Conservation (phyloP, 2,797 vertebrate genomes). For the Capromys pilorides region DNA sequence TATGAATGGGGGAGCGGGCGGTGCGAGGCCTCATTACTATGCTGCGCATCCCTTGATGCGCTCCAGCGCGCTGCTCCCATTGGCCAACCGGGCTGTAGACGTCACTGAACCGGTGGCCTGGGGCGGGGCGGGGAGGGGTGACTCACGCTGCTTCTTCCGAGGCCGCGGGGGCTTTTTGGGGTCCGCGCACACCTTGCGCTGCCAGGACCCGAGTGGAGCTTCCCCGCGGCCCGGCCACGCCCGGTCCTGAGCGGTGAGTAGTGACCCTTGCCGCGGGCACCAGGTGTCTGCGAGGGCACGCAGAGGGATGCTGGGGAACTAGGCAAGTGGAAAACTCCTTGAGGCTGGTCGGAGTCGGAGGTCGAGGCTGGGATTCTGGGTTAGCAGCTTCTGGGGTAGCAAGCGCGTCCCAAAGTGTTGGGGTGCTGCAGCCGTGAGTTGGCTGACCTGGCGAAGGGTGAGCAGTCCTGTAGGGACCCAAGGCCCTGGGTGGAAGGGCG, state of each 20-base stretch:
- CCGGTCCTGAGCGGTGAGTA: slow-evolving; percentile 67
- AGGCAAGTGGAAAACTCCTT: slow-evolving; percentile 43
- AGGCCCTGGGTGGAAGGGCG: slow-evolving; percentile 48
- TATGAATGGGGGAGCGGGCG: slow-evolving; percentile 85
- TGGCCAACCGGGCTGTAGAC: slow-evolving; percentile 80
- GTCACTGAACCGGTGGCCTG: slow-evolving; percentile 76
- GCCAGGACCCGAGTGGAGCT: slow-evolving; percentile 64
- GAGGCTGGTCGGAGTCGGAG: slow-evolving; percentile 36
- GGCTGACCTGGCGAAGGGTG: not conserved
- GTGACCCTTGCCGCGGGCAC: not conserved
- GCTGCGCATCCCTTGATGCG: slow-evolving; percentile 76
- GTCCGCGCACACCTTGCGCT: slow-evolving; percentile 68
- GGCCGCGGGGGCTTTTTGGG: slow-evolving; percentile 77
- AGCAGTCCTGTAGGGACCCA: slow-evolving; percentile 21
- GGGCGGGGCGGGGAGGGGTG: slow-evolving; percentile 75
- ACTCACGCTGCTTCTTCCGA: slow-evolving; percentile 80
- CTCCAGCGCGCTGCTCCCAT: slow-evolving; percentile 72
- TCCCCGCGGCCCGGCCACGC: slow-evolving; percentile 69
- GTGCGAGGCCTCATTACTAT: slow-evolving; percentile 78
- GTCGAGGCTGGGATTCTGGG: slow-evolving; percentile 13
- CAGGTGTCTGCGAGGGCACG: slow-evolving; percentile 26
- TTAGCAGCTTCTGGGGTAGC: not conserved
- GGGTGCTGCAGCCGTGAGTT: not conserved
- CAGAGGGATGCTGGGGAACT: slow-evolving; percentile 37
- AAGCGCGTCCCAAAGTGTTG: not conserved